Percentiles rank a stretch among this genome's conserved stretches.
Evolutionary conservation across 2,797 vertebrate species (phyloP).

Genomic region (Neosilurus mollespiculum): DNA sequence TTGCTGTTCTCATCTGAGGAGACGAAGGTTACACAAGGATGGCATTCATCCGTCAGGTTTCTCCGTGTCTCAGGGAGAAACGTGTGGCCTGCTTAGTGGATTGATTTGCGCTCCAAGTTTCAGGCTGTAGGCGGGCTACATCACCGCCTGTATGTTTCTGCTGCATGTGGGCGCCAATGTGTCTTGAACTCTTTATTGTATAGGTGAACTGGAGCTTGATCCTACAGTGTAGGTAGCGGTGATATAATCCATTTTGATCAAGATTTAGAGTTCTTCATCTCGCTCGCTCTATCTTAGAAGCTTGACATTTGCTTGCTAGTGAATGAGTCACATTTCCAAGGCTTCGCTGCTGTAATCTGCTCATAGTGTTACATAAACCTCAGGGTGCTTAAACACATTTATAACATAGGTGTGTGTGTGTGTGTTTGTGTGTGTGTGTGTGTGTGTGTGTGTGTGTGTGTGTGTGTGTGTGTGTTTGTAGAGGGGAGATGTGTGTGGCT

Average conservation of each 20-base stretch:
- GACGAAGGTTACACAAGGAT: not conserved
- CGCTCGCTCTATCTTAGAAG: not conserved
- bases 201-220: conserved; percentile 34
- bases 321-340: conserved; percentile 63
- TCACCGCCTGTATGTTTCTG: not conserved
- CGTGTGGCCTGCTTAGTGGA: not conserved
- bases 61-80: not conserved
- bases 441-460: conserved; percentile 17
- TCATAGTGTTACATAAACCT: conserved; percentile 56
- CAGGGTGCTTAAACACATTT: conserved; percentile 46
- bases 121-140: conserved; percentile 2
- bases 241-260: conserved; percentile 35
- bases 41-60: not conserved
- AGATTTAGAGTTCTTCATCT: conserved; percentile 13
- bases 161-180: conserved; percentile 17
- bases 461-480: too few relatives aligned
- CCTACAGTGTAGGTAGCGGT: conserved; percentile 32
- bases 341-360: conserved; percentile 56
- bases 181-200: conserved; percentile 26
- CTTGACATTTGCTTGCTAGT: conserved; percentile 38
- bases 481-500: not conserved
- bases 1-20: not conserved
- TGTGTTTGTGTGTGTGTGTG: conserved; percentile 28
- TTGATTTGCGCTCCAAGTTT: not conserved
- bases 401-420: conserved; percentile 36